Evolutionary conservation across 2,113 vertebrate species (phyloP).

Genomic region (Columba livia): DNA sequence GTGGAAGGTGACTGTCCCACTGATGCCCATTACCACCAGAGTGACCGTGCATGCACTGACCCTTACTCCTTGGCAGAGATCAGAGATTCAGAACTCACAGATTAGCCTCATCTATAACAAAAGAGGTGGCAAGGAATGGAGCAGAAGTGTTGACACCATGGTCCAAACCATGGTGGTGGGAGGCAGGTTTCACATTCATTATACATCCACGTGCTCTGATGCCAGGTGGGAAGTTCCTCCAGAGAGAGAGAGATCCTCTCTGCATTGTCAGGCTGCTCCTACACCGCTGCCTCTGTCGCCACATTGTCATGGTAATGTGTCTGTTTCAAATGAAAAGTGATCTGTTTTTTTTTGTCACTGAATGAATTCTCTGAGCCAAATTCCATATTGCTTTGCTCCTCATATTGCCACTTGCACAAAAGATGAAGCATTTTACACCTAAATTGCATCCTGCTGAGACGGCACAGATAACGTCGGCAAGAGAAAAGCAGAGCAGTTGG

Average conservation of each 20-base stretch:
- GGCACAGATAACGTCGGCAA: no score
- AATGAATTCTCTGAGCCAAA: neutral
- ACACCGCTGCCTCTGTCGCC: neutral
- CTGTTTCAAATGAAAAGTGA: neutral
- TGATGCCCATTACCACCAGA: neutral
- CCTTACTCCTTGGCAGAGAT: neutral
- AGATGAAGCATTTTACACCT: neutral
- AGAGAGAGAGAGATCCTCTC: neutral
- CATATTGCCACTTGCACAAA: neutral
- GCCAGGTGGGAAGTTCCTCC: rapidly evolving
- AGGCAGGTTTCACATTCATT: neutral
- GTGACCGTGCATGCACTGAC: rapidly evolving
- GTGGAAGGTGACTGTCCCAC: rapidly evolving
- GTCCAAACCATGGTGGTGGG: neutral
- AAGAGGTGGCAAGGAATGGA: neutral
- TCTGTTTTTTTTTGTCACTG: neutral
- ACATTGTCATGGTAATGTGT: neutral
- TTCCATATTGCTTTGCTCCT: neutral
- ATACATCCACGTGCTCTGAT: rapidly evolving
- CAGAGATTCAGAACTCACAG: neutral
- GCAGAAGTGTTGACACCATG: neutral
- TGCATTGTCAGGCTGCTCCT: neutral
- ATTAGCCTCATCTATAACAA: neutral
- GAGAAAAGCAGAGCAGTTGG: neutral
- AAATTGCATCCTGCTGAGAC: neutral